Evolutionary conservation across 2,888 invertebrate species (phyloP), one percentile per base, ranked within the genome.

Genomic region (Nipponacmea schrenckii): DNA sequence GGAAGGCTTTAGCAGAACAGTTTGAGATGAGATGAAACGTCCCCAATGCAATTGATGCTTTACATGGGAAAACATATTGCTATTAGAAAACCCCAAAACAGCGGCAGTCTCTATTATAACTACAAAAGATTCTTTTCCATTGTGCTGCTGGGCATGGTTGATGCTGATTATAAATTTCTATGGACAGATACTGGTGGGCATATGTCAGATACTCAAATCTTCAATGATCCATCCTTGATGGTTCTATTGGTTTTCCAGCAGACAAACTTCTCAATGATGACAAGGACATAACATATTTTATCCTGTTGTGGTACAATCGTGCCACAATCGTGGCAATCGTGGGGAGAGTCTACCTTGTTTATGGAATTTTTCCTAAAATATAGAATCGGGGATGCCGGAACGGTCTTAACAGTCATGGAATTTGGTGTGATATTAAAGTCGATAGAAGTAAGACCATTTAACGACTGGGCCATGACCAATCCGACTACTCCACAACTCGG

Each of bases 141-240:
- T 17, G 17, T 7, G n/a, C 48, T 48, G 5, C 17, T 73, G 66
- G 71, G 62, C 10, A 56, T 77, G 5, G 77, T 75, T 48, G 77
- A 76, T 62, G 73, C 73, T 8, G 75, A 78, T 45, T 78, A 78
- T 62, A 77, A 73, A 39, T 78, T 79, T 62, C 46, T 79, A 46
- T 77, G 78, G 75, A 64, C 65, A 56, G 75, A 76, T 62, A 50
- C 74, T 15, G 77, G 77, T 12, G 76, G 74, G 8, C 48, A 66
- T 2, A 24, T 69, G 44, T 74, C 74, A 64, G 71, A 73, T 65
- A 71, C 71, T 10, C 73, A 72, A 69, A 73, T 77, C 1, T 74
- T 70, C 70, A 71, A 74, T 31, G 63, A 66, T 17, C 74, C 66
- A n/a, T n/a, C n/a, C n/a, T n/a, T n/a, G n/a, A n/a, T n/a, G n/a